Evolutionary conservation across 2,888 invertebrate genomes (phyloP).

Genomic region (Slavum lentiscoides): DNA sequence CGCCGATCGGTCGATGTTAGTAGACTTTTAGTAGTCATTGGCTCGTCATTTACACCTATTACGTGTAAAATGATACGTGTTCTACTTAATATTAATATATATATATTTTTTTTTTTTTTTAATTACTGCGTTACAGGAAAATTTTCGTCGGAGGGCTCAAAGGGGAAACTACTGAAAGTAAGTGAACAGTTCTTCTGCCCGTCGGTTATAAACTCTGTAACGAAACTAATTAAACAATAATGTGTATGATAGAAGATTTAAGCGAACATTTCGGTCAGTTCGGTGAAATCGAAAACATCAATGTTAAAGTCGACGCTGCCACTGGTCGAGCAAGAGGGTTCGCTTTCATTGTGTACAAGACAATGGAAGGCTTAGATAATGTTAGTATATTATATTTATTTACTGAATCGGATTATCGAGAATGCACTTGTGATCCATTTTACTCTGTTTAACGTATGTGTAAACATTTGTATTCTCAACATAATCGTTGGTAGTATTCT

Average conservation of each 20-base stretch:
- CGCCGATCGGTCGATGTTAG: background rate
- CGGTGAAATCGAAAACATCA: slow-evolving; percentile 94
- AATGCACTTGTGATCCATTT: too few species aligned
- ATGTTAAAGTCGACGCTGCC: slow-evolving; percentile 94
- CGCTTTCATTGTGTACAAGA: slow-evolving; percentile 93
- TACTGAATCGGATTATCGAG: background rate
- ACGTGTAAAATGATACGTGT: background rate
- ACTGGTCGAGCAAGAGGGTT: slow-evolving; percentile 94
- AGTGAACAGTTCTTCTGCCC: slow-evolving; percentile 63
- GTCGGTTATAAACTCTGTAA: slow-evolving; percentile 48
- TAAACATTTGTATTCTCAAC: too few species aligned
- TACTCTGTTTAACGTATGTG: too few species aligned
- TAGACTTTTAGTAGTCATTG: background rate
- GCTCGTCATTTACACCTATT: background rate
- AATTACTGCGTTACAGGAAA: slow-evolving; percentile 67
- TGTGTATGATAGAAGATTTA: slow-evolving; percentile 79
- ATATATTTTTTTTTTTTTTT: slow-evolving; percentile 1
- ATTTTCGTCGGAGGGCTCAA: slow-evolving; percentile 96
- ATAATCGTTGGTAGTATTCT: too few species aligned
- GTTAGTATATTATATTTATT: slow-evolving; percentile 62
- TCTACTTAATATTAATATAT: background rate
- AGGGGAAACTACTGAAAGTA: slow-evolving; percentile 98
- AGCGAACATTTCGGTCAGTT: slow-evolving; percentile 91
- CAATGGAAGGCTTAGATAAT: slow-evolving; percentile 86
- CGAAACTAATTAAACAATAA: slow-evolving; percentile 59